These are phyloP conservation scores for Sigmodon hispidus DNA, from an alignment of 2,113 vertebrate genomes.

Conservation along the genomic window DNA sequence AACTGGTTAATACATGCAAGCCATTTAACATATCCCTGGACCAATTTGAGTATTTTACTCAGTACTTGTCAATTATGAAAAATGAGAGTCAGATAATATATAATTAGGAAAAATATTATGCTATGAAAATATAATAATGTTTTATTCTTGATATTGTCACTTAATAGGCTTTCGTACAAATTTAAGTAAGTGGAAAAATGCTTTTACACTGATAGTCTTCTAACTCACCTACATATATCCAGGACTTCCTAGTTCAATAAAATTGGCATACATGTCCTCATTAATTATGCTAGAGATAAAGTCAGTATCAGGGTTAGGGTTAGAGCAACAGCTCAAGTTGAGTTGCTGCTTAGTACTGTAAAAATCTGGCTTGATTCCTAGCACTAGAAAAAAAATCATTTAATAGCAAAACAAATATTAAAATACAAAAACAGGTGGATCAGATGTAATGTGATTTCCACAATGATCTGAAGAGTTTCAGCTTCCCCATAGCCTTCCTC, in stretches of 20 bases:
- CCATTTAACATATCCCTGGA: not conserved
- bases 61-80: not conserved
- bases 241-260: not conserved
- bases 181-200: not conserved
- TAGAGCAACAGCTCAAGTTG: no score
- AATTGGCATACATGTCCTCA: not conserved
- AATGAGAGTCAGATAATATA: not conserved
- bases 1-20: not conserved
- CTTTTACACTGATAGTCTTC: not conserved
- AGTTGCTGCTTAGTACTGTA: no score
- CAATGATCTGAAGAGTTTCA: not conserved
- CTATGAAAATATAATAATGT: not conserved
- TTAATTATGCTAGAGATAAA: not conserved
- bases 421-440: not conserved
- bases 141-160: not conserved
- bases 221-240: not conserved
- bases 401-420: not conserved
- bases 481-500: not conserved
- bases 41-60: not conserved
- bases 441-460: not conserved
- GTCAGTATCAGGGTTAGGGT: rapidly evolving
- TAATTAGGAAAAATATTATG: not conserved
- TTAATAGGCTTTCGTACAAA: not conserved
- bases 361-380: no score
- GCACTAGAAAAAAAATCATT: not conserved